These are phyloP conservation scores for Drosophila diplacantha DNA, from an alignment of 2,888 invertebrate genomes.

Conservation along the genomic window DNA sequence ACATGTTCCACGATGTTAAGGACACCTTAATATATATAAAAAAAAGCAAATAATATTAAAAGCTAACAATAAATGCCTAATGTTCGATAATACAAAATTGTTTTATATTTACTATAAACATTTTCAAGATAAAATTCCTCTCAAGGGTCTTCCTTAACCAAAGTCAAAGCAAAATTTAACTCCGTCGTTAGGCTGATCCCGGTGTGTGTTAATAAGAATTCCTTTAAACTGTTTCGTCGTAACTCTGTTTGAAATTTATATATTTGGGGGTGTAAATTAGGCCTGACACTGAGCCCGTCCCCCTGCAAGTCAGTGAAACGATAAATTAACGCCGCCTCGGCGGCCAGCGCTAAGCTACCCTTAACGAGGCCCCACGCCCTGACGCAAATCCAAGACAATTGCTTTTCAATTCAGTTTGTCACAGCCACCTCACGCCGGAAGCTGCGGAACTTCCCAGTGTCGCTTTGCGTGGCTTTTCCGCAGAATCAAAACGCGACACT, in stretches of 20 bases:
- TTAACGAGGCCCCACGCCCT: conserved; percentile 49
- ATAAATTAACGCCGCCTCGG: conserved; percentile 63
- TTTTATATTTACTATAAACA: too few relatives aligned
- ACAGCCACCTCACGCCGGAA: conserved; percentile 19
- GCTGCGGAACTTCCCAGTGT: conserved; percentile 21
- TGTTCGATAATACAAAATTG: too few relatives aligned
- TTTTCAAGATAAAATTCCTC: too few relatives aligned
- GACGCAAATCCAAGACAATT: conserved; percentile 73
- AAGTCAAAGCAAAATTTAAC: not conserved
- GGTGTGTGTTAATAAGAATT: not conserved
- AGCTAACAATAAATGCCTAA: too few relatives aligned
- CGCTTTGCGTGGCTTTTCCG: conserved; percentile 34
- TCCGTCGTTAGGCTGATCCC: not conserved
- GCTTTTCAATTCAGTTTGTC: conserved; percentile 72
- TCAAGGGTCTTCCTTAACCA: too few relatives aligned
- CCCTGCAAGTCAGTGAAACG: conserved; percentile 63
- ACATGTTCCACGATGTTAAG: too few relatives aligned
- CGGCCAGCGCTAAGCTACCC: conserved; percentile 55
- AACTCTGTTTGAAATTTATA: conserved; percentile 18
- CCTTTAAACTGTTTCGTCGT: conserved; percentile 4
- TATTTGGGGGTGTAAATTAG: conserved; percentile 30
- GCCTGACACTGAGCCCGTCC: conserved; percentile 5
- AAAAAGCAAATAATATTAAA: too few relatives aligned
- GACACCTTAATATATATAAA: too few relatives aligned
- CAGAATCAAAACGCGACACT: conserved; percentile 65